phyloP scores from a whole-genome alignment of 2,113 vertebrate species.

The Ancistrus triradiatus region DNA sequence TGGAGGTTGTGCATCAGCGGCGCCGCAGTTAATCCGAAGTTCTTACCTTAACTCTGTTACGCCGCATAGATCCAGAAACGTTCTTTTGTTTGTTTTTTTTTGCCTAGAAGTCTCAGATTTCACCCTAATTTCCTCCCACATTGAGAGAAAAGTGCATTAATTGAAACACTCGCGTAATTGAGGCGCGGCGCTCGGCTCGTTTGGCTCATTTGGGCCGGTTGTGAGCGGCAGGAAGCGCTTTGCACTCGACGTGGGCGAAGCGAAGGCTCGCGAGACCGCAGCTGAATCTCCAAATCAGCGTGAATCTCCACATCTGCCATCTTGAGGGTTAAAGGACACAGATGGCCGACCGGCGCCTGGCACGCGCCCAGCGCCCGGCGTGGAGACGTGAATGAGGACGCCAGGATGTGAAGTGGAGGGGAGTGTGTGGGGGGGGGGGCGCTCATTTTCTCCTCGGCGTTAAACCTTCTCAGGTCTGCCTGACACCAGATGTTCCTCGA shows the following conservation, averaged over 20 bases:
- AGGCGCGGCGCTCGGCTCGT: slow-evolving; percentile 29
- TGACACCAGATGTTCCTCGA: slow-evolving; percentile 50
- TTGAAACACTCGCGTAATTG: slow-evolving; percentile 46
- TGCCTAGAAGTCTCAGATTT: slow-evolving; percentile 34
- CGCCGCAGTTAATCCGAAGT: not conserved
- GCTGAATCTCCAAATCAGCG: slow-evolving; percentile 47
- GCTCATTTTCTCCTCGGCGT: slow-evolving; percentile 34
- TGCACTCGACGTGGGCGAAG: slow-evolving; percentile 37
- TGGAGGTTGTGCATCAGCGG: too few relatives aligned
- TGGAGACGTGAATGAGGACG: slow-evolving; percentile 36
- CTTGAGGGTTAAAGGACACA: slow-evolving; percentile 51
- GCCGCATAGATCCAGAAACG: slow-evolving; percentile 14
- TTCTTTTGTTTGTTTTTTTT: slow-evolving; percentile 25
- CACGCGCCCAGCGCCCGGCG: slow-evolving; percentile 38
- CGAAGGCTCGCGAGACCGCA: slow-evolving; percentile 22
- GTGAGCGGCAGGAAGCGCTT: slow-evolving; percentile 45
- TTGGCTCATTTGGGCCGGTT: slow-evolving; percentile 39
- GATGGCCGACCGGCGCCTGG: slow-evolving; percentile 49
- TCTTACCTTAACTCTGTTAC: not conserved
- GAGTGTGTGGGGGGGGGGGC: slow-evolving; percentile 28
- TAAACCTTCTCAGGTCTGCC: slow-evolving; percentile 39
- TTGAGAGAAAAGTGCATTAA: slow-evolving; percentile 45
- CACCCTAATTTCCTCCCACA: slow-evolving; percentile 29
- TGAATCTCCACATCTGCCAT: slow-evolving; percentile 50
- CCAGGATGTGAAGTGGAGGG: slow-evolving; percentile 41